A percentile compares a stretch with the other conserved stretches of the same genome.
Evolutionary conservation across 2,797 vertebrate species (phyloP).

Genomic region (Serranus cabrilla): DNA sequence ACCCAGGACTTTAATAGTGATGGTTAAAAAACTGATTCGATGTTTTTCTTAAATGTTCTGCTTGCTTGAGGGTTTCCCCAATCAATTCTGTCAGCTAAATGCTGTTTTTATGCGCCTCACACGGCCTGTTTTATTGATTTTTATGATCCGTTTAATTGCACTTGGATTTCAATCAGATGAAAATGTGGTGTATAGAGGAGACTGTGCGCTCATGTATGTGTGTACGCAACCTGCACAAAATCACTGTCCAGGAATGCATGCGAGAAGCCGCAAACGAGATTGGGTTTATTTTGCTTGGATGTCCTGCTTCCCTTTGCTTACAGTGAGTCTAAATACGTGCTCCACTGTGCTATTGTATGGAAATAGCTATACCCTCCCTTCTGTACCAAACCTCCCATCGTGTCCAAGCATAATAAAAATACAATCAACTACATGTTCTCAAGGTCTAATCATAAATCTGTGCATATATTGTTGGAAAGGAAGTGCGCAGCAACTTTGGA

Average conservation of each 20-base stretch:
- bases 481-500: conserved; percentile 28
- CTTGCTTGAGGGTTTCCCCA: conserved; percentile 19
- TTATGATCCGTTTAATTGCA: conserved; percentile 38
- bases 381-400: conserved; percentile 25
- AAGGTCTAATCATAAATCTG: conserved; percentile 42
- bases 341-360: conserved; percentile 59
- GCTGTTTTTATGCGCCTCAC: conserved; percentile 18
- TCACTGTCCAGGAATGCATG: conserved; percentile 38
- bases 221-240: conserved; percentile 47
- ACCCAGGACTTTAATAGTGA: neutral
- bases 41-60: neutral
- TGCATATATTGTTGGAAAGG: conserved; percentile 28
- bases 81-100: conserved; percentile 22
- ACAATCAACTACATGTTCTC: conserved; percentile 56
- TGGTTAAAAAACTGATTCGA: neutral
- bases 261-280: conserved; percentile 36
- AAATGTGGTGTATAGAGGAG: conserved; percentile 17
- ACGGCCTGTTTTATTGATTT: conserved; percentile 8
- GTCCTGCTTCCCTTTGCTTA: conserved; percentile 36
- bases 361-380: conserved; percentile 54
- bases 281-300: conserved; percentile 70
- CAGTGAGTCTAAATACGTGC: conserved; percentile 42
- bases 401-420: conserved; percentile 62
- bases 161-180: conserved; percentile 42
- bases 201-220: conserved; percentile 5